Conservation (phyloP, 2,113 vertebrate genomes). For the Corythoichthys haematopterus region DNA sequence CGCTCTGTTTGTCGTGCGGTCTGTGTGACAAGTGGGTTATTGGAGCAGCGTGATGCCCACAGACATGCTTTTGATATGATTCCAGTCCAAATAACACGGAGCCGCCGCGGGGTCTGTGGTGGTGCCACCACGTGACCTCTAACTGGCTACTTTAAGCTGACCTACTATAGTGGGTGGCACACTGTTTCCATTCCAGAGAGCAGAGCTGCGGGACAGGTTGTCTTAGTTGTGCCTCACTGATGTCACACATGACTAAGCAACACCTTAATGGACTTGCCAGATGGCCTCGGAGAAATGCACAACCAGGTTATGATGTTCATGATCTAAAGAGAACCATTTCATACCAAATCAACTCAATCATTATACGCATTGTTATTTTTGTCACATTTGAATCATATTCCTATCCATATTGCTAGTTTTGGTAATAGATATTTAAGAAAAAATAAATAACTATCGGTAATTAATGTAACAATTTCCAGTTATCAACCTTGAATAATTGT, state of each 20-base stretch:
- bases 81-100: slow-evolving; percentile 49
- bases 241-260: slow-evolving; percentile 27
- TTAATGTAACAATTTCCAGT: too few species aligned
- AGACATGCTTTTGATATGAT: slow-evolving; percentile 42
- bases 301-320: not conserved
- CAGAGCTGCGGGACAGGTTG: slow-evolving; percentile 21
- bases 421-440: too few species aligned
- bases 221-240: slow-evolving; percentile 26
- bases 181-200: slow-evolving; percentile 1
- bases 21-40: slow-evolving; percentile 51
- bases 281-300: not conserved
- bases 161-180: slow-evolving; percentile 6
- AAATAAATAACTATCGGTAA: too few species aligned
- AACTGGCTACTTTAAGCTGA: slow-evolving; percentile 5
- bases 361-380: too few species aligned
- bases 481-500: too few species aligned
- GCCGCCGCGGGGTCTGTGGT: slow-evolving; percentile 19
- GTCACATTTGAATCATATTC: too few species aligned
- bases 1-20: slow-evolving; percentile 21
- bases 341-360: too few species aligned
- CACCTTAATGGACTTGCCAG: slow-evolving; percentile 17
- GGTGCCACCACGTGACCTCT: slow-evolving; percentile 10
- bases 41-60: slow-evolving; percentile 37
- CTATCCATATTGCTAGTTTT: too few species aligned
- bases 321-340: too few species aligned